Conservation (phyloP, 2,888 invertebrate species). For the Mesorhabditis sp. region DNA sequence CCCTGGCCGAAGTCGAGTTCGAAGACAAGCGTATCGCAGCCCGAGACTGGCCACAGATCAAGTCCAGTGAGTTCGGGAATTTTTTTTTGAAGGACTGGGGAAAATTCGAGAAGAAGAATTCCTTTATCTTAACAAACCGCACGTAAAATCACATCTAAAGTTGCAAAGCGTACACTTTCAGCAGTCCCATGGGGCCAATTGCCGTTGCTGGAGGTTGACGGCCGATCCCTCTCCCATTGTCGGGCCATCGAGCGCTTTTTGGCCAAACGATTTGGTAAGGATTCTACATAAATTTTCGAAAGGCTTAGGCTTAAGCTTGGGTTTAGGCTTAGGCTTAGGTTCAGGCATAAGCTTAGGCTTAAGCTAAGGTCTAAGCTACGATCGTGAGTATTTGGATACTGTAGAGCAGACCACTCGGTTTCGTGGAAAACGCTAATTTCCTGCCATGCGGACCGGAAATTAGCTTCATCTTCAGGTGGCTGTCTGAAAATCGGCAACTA, state of each 20-base stretch:
- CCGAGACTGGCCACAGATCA: constrained; percentile 29
- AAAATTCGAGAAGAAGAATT: neutral
- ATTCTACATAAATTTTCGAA: neutral
- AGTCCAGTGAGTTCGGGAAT: constrained; percentile 24
- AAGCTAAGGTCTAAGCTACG: no score
- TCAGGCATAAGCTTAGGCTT: no score
- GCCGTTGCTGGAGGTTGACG: constrained; percentile 37
- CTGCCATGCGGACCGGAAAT: no score
- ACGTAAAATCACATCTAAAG: neutral
- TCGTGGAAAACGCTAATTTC: no score
- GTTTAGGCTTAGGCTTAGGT: neutral
- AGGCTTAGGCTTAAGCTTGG: neutral
- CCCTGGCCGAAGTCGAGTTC: constrained; percentile 32
- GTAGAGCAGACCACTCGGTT: no score
- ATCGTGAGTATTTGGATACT: no score
- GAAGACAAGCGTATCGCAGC: constrained; percentile 33
- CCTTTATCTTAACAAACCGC: no score
- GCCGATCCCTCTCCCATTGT: constrained; percentile 28
- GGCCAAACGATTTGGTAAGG: constrained; percentile 30
- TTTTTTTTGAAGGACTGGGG: neutral
- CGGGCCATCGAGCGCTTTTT: constrained; percentile 36
- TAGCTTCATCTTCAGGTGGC: no score
- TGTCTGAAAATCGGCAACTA: no score
- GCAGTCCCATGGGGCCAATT: constrained; percentile 36
- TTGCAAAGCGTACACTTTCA: constrained; percentile 17